These are phyloP conservation scores for Aegotheles bennettii DNA, from an alignment of 2,113 vertebrate genomes.

Conservation along the genomic window DNA sequence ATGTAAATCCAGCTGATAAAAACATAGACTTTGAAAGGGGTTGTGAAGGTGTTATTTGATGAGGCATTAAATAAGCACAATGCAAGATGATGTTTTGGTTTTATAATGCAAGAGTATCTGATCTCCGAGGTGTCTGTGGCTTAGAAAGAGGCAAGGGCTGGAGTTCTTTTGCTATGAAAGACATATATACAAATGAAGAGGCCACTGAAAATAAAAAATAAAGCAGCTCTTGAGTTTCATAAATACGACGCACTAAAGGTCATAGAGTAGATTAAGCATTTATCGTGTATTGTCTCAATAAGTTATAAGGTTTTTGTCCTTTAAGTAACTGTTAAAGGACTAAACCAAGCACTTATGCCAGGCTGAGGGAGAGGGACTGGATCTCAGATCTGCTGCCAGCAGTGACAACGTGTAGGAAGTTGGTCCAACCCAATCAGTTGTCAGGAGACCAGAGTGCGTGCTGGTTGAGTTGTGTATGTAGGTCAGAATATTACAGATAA, in stretches of 20 bases:
- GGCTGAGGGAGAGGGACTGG: background rate
- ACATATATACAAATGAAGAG: background rate
- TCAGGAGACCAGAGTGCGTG: background rate
- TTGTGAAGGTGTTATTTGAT: background rate
- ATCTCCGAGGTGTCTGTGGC: background rate
- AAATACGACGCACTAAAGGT: background rate
- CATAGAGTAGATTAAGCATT: background rate
- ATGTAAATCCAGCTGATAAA: background rate
- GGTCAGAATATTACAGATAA: background rate
- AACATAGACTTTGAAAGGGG: background rate
- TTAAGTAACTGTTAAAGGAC: background rate
- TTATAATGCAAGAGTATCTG: background rate
- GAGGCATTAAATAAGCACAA: background rate
- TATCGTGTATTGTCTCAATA: background rate
- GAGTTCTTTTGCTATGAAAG: background rate
- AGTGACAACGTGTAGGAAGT: background rate
- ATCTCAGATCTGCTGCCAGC: background rate
- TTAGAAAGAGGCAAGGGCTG: background rate
- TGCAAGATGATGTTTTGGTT: background rate
- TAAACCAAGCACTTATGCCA: background rate
- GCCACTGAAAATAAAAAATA: background rate
- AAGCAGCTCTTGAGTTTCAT: background rate
- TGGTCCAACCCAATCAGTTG: background rate
- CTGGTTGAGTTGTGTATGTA: background rate
- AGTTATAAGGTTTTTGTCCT: background rate